Evolutionary conservation across 2,113 vertebrate genomes (phyloP).

Genomic region (Mormyrus lacerda): DNA sequence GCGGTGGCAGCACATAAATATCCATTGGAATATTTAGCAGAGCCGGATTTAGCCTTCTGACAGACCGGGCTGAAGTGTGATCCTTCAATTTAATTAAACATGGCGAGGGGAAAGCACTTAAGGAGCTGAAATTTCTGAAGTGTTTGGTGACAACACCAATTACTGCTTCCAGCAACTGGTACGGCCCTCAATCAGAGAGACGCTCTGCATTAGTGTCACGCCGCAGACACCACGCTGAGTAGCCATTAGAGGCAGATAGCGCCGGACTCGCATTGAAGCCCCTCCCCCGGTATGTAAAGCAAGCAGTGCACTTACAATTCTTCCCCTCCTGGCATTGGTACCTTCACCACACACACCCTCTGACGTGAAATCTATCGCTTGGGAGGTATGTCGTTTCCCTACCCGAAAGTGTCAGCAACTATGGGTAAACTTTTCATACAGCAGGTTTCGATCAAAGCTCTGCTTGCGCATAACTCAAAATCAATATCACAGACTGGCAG

Average conservation of each 20-base stretch:
- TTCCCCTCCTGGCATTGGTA: neutral
- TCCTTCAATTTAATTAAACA: constrained; percentile 36
- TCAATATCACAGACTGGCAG: neutral
- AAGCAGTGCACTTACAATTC: neutral
- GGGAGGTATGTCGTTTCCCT: neutral
- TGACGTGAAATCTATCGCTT: neutral
- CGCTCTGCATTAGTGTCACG: constrained; percentile 7
- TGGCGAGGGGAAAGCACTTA: constrained; percentile 20
- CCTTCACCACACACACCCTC: neutral
- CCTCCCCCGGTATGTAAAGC: neutral
- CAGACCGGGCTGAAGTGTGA: constrained; percentile 16
- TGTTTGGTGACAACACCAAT: constrained; percentile 40
- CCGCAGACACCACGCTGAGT: neutral
- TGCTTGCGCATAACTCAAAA: neutral
- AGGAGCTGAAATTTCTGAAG: constrained; percentile 33
- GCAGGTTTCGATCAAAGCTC: neutral
- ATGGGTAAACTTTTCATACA: neutral
- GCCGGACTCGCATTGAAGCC: neutral
- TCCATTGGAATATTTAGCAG: neutral
- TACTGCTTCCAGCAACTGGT: constrained; percentile 28
- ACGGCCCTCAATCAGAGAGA: constrained; percentile 23
- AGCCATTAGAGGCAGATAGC: neutral
- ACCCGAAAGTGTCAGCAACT: neutral
- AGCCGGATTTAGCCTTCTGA: constrained; percentile 6
- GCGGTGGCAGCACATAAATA: neutral